These are phyloP conservation scores for Rhabdomys dilectus DNA, from an alignment of 2,113 vertebrate genomes.

Conservation along the genomic window DNA sequence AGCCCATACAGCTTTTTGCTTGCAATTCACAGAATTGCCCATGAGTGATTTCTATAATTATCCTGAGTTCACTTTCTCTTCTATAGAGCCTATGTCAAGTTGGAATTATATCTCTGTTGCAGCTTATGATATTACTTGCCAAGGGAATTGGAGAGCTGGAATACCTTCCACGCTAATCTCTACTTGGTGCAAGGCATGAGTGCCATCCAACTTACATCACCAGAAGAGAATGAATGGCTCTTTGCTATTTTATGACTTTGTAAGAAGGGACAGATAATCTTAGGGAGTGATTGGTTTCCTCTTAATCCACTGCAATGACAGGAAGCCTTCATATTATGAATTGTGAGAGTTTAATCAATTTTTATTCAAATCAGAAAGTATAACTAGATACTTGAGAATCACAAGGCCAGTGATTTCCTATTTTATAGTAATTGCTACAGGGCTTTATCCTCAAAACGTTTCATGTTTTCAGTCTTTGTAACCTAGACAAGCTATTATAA, in stretches of 20 bases:
- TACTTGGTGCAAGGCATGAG: background rate
- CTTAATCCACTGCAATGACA: background rate
- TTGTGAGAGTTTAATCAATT: background rate
- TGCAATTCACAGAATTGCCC: background rate
- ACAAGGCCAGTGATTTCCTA: background rate
- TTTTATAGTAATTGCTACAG: background rate
- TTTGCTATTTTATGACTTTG: conserved; percentile 20
- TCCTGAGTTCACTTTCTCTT: background rate
- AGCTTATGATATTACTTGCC: background rate
- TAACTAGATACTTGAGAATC: background rate
- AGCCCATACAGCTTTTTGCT: background rate
- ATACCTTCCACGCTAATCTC: background rate
- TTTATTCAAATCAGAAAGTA: background rate
- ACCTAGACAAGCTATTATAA: background rate
- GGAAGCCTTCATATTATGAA: background rate
- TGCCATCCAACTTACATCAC: background rate
- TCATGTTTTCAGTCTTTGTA: conserved; percentile 9
- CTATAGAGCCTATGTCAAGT: background rate
- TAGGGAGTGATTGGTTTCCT: background rate
- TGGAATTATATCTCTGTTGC: background rate
- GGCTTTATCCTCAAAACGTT: background rate
- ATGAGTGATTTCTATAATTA: background rate
- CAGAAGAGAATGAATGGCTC: background rate
- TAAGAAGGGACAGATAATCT: background rate
- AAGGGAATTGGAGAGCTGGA: background rate